Conservation (phyloP, 53 echinoderm and acorn worm genomes). For the Echinarachnius parma region DNA sequence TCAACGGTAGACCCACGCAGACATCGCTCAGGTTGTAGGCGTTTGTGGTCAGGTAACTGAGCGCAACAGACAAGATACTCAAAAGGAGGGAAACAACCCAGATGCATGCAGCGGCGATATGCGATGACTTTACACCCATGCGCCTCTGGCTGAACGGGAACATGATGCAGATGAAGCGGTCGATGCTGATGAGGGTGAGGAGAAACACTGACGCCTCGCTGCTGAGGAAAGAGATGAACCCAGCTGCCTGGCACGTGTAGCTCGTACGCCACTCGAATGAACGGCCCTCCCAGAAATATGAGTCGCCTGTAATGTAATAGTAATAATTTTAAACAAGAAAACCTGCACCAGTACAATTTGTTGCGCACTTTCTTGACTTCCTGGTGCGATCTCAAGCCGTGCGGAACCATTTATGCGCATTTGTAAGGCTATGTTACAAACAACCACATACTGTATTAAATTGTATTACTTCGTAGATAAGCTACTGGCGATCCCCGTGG, state of each 20-base stretch:
- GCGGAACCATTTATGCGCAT: too few species aligned
- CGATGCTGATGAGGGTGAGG: conserved; percentile 24
- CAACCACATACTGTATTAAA: too few species aligned
- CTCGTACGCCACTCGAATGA: conserved; percentile 16
- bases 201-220: conserved; percentile 18
- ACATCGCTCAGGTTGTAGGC: conserved; percentile 64
- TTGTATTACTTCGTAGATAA: too few species aligned
- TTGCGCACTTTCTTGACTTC: too few species aligned
- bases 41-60: conserved; percentile 32
- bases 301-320: too few species aligned
- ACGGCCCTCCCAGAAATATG: conserved; percentile 31
- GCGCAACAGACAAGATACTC: conserved; percentile 11
- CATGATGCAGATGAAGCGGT: conserved; percentile 18
- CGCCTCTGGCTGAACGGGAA: conserved; percentile 12
- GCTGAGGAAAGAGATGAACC: conserved; percentile 32
- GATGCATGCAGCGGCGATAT: conserved; percentile 9
- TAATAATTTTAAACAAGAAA: too few species aligned
- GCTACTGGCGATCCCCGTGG: too few species aligned
- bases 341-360: too few species aligned
- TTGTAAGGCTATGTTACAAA: too few species aligned
- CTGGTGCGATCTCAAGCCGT: too few species aligned
- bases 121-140: neutral
- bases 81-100: conserved; percentile 38
- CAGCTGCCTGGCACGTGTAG: conserved; percentile 13
- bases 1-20: conserved; percentile 63